Evolutionary conservation across 2,797 vertebrate species (phyloP), one percentile per base, ranked within the genome.

Genomic region (Sphenodon punctatus): DNA sequence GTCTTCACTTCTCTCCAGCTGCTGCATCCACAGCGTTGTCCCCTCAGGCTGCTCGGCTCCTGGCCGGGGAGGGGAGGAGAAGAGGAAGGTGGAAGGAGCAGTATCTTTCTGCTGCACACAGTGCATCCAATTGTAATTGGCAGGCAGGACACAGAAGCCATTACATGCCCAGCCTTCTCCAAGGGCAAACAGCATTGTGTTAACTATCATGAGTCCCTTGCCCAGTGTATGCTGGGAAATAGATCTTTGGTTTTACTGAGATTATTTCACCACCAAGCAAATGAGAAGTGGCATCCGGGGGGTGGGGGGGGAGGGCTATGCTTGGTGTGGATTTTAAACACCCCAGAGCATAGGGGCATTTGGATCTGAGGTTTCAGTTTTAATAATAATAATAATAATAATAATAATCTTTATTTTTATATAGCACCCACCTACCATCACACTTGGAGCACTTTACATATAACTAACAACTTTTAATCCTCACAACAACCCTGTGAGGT

Each of bases 61-160:
- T n/a, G n/a, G n/a, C n/a, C n/a, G n/a, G n/a, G n/a, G n/a, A n/a
- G n/a, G n/a, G n/a, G n/a, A n/a, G n/a, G n/a, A n/a, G n/a, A n/a
- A n/a, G n/a, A n/a, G n/a, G n/a, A n/a, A n/a, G n/a, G n/a, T n/a
- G n/a, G n/a, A n/a, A n/a, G n/a, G n/a, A n/a, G n/a, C n/a, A n/a
- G n/a, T n/a, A n/a, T n/a, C n/a, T n/a, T n/a, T n/a, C n/a, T n/a
- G n/a, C 63, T 45, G 89, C 77, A 75, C 80, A 17, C 36, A 25
- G 65, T 1, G 81, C 86, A 74, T 83, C 80, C 77, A 83, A 23
- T 83, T 73, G 68, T 67, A 86, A 91, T 67, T 77, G 81, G 77
- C 87, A 75, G 87, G n/a, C 5, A 89, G 91, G 90, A 91, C 89
- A 88, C 66, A 77, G 87, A 85, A 91, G 81, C 65, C 46, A 87